Conservation (phyloP, 2,888 invertebrate genomes). For the Athripsodes cinereus region DNA sequence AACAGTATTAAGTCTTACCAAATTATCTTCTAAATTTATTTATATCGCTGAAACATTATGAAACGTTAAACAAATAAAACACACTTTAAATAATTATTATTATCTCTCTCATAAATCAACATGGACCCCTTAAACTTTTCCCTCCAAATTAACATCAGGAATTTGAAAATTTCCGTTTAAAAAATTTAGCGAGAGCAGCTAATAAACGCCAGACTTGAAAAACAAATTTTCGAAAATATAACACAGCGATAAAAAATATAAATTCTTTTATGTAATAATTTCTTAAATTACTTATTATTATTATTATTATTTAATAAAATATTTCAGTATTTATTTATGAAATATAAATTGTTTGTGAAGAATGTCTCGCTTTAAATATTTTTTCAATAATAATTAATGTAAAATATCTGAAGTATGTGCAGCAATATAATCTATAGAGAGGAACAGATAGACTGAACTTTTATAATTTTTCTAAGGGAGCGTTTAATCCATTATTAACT, state of each 20-base stretch:
- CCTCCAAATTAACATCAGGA: slow-evolving; percentile 25
- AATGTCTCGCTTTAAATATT: neutral
- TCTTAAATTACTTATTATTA: neutral
- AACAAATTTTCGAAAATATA: neutral
- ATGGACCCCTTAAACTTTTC: slow-evolving; percentile 17
- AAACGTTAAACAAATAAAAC: too few species aligned
- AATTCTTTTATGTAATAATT: neutral
- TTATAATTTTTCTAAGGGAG: neutral
- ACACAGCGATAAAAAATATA: neutral
- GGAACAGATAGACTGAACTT: neutral
- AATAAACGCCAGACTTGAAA: neutral
- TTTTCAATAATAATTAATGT: neutral
- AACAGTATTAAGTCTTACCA: too few species aligned
- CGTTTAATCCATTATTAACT: neutral
- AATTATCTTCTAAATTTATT: too few species aligned
- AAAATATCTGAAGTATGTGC: neutral
- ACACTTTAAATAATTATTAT: slow-evolving; percentile 6
- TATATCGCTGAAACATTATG: too few species aligned
- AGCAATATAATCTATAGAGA: neutral
- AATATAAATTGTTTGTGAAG: neutral
- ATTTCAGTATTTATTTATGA: neutral
- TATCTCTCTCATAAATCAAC: slow-evolving; percentile 23
- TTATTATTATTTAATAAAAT: neutral
- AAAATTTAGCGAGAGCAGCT: slow-evolving; percentile 6
- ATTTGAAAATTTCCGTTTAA: slow-evolving; percentile 23